Base-by-base conservation (phyloP, 64 coral and sea anemone genomes). In the Montipora capricornis region DNA sequence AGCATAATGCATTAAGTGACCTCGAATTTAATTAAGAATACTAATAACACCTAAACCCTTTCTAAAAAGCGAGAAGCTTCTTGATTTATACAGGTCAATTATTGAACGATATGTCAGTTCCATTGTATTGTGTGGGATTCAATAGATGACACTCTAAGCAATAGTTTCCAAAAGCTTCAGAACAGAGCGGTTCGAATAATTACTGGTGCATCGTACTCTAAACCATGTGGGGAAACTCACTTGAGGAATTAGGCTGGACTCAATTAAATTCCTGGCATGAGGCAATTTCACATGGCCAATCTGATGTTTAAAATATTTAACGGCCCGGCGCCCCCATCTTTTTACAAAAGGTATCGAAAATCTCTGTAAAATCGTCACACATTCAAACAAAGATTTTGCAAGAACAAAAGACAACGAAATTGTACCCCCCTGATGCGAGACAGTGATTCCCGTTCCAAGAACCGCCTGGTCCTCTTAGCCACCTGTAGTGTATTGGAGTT, bases 111-210 rank as follows among this genome's bases (percentile, higher is more conserved):
- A 84, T 66, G 64, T 84, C 55, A 84, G 49, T 15, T 84, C 81
- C 66, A 58, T 68, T 84, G 49, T 67, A 66, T 44, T 46, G 81
- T 84, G 44, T 67, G 81, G 59, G 81, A 84, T 84, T 58, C 67
- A 46, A 37, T 84, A 46, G 55, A 22, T 84, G 58, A 84, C 59
- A 84, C 81, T 44, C 55, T 66, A 60, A 66, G 57, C 14, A 84
- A 55, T 66, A 58, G 81, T 59, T 58, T 84, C 50, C 81, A 84
- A 59, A 61, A 84, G 55, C 81, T 84, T 59, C 81, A 62, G 44
- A 84, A 84, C 81, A 64, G 81, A 84, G 81, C 81, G n/a, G 81
- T 58, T 60, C 49, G 81, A 11, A 68, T 84, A 44, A 84, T 84
- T 66, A 68, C 53, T 8, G 53, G 81, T 19, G 5, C 61, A 13